Conservation (phyloP, 2,888 invertebrate species). For the Amiota minor region DNA sequence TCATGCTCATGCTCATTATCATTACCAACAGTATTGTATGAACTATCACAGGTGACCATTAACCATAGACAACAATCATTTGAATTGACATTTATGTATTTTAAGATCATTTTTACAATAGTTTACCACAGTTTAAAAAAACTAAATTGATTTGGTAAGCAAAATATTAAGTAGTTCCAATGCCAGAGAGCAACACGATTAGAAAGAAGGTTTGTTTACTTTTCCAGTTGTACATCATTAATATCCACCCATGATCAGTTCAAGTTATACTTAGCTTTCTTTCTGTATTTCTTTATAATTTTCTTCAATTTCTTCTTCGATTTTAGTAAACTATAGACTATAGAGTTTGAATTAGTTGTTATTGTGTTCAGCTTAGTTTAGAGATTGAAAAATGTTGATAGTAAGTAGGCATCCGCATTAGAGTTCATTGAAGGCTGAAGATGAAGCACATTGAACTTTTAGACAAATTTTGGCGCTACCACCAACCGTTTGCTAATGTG, state of each 20-base stretch:
- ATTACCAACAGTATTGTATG: neutral
- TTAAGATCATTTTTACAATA: too few species aligned
- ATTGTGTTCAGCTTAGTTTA: too few species aligned
- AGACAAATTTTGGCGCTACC: too few species aligned
- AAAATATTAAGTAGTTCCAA: neutral
- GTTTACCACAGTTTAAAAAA: too few species aligned
- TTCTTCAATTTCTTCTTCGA: too few species aligned
- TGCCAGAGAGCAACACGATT: constrained; percentile 8
- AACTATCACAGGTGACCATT: too few species aligned
- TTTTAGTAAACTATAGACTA: too few species aligned
- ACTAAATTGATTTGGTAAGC: too few species aligned
- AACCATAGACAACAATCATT: neutral
- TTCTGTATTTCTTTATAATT: neutral
- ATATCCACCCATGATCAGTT: neutral
- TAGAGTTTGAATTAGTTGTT: too few species aligned
- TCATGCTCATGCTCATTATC: neutral
- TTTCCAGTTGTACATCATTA: neutral
- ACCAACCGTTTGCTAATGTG: neutral
- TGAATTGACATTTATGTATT: neutral
- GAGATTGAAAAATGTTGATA: constrained; percentile 8
- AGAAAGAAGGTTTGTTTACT: neutral
- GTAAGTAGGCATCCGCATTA: too few species aligned
- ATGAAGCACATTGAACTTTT: constrained; percentile 5
- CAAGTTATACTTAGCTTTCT: constrained; percentile 2
- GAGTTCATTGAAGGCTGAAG: too few species aligned